Evolutionary conservation across 2,888 invertebrate genomes (phyloP).

Genomic region (Tolmerus cingulatus): DNA sequence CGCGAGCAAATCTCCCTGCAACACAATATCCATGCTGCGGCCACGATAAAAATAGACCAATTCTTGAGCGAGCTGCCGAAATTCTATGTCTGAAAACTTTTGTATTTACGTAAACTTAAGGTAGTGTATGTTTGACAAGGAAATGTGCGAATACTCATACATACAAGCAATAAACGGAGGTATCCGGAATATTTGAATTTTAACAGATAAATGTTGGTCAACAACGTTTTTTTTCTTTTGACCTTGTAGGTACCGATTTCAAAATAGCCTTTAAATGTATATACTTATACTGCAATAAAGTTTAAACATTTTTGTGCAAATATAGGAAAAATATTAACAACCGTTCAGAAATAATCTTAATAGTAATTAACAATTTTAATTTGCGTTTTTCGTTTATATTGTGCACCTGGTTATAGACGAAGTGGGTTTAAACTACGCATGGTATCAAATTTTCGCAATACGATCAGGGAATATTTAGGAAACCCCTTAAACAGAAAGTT

Average conservation of each 20-base stretch:
- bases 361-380: not conserved
- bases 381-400: not conserved
- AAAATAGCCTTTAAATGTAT: not conserved
- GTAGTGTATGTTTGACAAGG: not conserved
- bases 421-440: not conserved
- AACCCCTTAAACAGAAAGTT: not conserved
- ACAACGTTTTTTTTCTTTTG: not conserved
- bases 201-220: not conserved
- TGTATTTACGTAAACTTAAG: not conserved
- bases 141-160: not conserved
- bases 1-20: slow-evolving; percentile 26
- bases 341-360: not conserved
- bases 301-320: not conserved
- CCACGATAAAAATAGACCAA: slow-evolving; percentile 33
- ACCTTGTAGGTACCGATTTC: not conserved
- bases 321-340: not conserved
- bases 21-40: slow-evolving; percentile 38
- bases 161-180: not conserved
- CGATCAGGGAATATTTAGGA: not conserved
- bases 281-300: not conserved
- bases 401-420: not conserved
- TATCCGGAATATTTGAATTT: not conserved
- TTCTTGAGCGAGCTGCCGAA: slow-evolving; percentile 28
- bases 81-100: slow-evolving; percentile 4
- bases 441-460: not conserved